Evolutionary conservation across 2,797 vertebrate genomes (phyloP), one percentile per base, ranked within the genome.

Genomic region (Simalia tracyae): DNA sequence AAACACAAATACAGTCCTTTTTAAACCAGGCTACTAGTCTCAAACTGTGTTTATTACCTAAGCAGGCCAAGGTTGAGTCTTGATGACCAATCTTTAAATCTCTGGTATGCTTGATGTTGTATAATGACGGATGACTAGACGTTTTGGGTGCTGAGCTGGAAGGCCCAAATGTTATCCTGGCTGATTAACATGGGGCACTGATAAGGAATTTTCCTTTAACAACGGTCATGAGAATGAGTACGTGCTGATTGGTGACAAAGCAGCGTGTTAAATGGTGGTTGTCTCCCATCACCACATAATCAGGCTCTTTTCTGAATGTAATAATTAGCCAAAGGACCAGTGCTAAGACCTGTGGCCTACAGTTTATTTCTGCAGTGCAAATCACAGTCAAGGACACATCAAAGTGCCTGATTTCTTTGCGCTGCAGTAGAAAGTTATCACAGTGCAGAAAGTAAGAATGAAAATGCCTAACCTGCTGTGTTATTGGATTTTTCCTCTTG

Each of bases 371-470:
- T 26, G 66, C 54, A 36, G 42, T 28, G 66, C 15, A 6, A 4
- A 57, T 24, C 12, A 36, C 42, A 81, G 87, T 36, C 76, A 91
- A 89, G 89, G 89, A 63, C 89, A 81, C 91, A 84, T 91, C 84
- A 42, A 87, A 60, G 72, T 54, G 28, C 9, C 22, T 93, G 92
- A 57, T 31, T 28, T n/a, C 89, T 92, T 89, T 86, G n/a, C 5
- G 89, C 84, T 86, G 87, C 96, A 85, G 72, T 90, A 72, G 76
- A 94, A n/a, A 90, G 92, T 90, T 46, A 12, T 63, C 92, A 87
- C 93, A 66, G 4, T 24, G 87, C 86, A 89, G 91, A 72, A 68
- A 60, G 19, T 59, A 89, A 72, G 50, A 28, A 15, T 2, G 28
- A 61, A 72, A 60, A 60, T 57, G 59, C 6, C 36, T 57, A 60